Base-by-base conservation (phyloP, 1,140 invertebrate genomes). In the Argopecten irradians region DNA sequence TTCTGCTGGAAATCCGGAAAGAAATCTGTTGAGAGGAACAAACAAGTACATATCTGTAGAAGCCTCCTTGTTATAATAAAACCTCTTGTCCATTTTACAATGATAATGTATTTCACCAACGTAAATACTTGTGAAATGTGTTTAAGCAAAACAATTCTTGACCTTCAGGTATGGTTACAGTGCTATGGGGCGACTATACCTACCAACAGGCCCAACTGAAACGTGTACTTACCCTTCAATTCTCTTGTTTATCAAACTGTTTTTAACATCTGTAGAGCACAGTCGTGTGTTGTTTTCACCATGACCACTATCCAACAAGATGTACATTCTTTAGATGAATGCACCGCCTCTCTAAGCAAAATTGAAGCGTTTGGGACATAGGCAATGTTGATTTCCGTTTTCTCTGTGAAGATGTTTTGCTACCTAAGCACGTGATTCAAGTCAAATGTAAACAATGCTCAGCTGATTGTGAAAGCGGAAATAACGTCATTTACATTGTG, bases 1-100 rank as follows among this genome's bases (percentile, higher is more conserved):
- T 28, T 28, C 22, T 41, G 86, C 8, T 71, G 41, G 71, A 71
- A 87, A 41, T 83, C 41, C 86, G 28, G 86, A 41, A 19, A 87
- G 32, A 83, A 87, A 83, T 39, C 86, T 87, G 36, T 13, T 28
- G n/a, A 11, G 33, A 32, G 22, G 36, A 35, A 19, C 35, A 19
- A 28, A 82, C 0, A 0, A n/a, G n/a, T n/a, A n/a, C n/a, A n/a
- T n/a, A n/a, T n/a, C n/a, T n/a, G n/a, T 84, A 84, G n/a, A 34
- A 11, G 2, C 1, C 19, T 19, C 22, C 19, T 14, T 55, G 22
- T 14, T 55, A 22, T 14, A 55, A 55, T 83, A 13, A 33, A 34
- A 2, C n/a, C n/a, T 9, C 22, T 28, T n/a, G n/a, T n/a, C n/a
- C n/a, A n/a, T n/a, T n/a, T n/a, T n/a, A n/a, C n/a, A n/a, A n/a